These are phyloP conservation scores for Chironomus tepperi DNA, from an alignment of 1,140 invertebrate species.

Conservation along the genomic window DNA sequence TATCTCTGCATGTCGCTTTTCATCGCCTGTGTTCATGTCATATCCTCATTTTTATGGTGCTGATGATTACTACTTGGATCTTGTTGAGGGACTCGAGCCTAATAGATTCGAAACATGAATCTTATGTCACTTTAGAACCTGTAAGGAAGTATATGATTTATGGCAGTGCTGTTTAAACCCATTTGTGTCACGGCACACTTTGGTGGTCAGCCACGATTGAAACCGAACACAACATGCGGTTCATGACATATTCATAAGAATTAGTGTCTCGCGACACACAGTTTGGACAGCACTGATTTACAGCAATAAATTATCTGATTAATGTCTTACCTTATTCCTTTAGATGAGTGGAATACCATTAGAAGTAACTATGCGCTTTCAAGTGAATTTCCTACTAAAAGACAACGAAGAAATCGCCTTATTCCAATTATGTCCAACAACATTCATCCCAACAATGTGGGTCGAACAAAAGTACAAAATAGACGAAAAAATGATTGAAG, in stretches of 20 bases:
- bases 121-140: background rate
- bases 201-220: no score
- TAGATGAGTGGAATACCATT: constrained; percentile 49
- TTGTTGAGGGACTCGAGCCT: constrained; percentile 44
- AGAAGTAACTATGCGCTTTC: constrained; percentile 50
- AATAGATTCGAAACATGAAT: constrained; percentile 29
- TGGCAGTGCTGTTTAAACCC: no score
- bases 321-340: no score
- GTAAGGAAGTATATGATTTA: no score
- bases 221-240: no score
- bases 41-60: constrained; percentile 70
- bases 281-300: no score
- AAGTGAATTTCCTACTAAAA: constrained; percentile 56
- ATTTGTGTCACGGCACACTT: no score
- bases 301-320: no score
- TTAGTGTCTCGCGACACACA: no score
- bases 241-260: no score
- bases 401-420: constrained; percentile 40
- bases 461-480: constrained; percentile 53
- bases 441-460: constrained; percentile 54
- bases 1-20: constrained; percentile 50
- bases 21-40: constrained; percentile 63
- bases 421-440: background rate
- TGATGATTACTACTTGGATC: constrained; percentile 47
- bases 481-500: constrained; percentile 42